phyloP scores from a whole-genome alignment of 2,888 invertebrate genomes.

The Podotricha telesiphe region DNA sequence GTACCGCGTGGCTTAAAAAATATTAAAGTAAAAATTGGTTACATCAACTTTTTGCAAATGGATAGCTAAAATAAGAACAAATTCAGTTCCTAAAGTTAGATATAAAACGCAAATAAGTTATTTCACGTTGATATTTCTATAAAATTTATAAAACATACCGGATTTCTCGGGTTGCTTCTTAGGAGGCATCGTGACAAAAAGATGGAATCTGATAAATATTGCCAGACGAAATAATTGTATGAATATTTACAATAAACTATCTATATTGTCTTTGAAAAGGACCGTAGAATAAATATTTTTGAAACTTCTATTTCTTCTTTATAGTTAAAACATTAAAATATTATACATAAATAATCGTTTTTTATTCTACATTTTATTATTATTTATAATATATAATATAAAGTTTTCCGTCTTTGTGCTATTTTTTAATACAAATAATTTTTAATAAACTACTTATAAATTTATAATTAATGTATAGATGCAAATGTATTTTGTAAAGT shows the following conservation, averaged over 20 bases:
- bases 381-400: too few relatives aligned
- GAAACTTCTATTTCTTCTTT: too few relatives aligned
- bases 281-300: not conserved
- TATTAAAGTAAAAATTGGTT: slow-evolving; percentile 14
- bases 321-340: too few relatives aligned
- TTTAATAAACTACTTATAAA: too few relatives aligned
- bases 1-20: slow-evolving; percentile 45
- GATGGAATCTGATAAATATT: slow-evolving; percentile 60
- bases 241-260: not conserved
- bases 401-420: too few relatives aligned
- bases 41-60: not conserved
- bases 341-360: too few relatives aligned
- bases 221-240: slow-evolving; percentile 13
- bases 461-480: too few relatives aligned
- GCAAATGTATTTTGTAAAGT: too few relatives aligned
- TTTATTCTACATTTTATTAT: too few relatives aligned
- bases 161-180: slow-evolving; percentile 94
- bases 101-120: not conserved
- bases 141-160: slow-evolving; percentile 83
- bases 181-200: slow-evolving; percentile 90
- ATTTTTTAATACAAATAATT: too few relatives aligned
- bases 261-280: slow-evolving; percentile 27
- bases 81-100: not conserved
- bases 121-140: slow-evolving; percentile 3
- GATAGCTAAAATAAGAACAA: not conserved